Evolutionary conservation across 2,797 vertebrate genomes (phyloP).

Genomic region (Schizothorax lantsangensis): DNA sequence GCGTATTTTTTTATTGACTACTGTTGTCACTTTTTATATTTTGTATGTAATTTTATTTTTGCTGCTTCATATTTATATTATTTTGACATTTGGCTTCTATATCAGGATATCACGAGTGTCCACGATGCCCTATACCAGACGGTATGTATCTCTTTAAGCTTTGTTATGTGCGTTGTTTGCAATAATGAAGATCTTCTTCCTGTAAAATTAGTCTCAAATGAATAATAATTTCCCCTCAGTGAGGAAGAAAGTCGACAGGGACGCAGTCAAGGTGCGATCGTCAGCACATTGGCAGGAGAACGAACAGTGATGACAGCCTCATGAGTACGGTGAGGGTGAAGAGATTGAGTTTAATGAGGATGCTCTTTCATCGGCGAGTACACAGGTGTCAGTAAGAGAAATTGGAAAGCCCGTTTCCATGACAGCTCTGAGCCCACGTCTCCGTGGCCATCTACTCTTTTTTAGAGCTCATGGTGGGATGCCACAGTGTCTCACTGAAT

Average conservation of each 20-base stretch:
- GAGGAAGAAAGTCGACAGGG: slow-evolving; percentile 94
- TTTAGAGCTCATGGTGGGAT: too few relatives aligned
- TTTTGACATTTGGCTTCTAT: not conserved
- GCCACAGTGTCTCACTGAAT: too few relatives aligned
- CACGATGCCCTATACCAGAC: slow-evolving; percentile 77
- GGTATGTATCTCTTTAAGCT: slow-evolving; percentile 69
- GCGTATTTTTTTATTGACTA: not conserved
- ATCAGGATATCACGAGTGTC: slow-evolving; percentile 79
- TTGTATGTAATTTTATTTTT: not conserved
- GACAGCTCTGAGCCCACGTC: too few relatives aligned
- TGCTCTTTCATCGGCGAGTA: too few relatives aligned
- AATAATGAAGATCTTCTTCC: too few relatives aligned
- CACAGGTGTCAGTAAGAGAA: too few relatives aligned
- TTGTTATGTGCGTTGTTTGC: not conserved
- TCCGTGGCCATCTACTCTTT: too few relatives aligned
- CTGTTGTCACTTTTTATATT: not conserved
- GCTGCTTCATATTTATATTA: not conserved
- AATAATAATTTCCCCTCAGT: slow-evolving; percentile 70
- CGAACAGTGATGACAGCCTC: too few relatives aligned
- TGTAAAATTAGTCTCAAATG: not conserved
- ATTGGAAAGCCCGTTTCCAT: too few relatives aligned
- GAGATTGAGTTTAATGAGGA: too few relatives aligned
- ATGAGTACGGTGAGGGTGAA: too few relatives aligned
- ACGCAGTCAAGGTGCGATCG: slow-evolving; percentile 88
- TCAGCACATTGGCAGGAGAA: too few relatives aligned